These are phyloP conservation scores for Rhyzopertha dominica DNA, from an alignment of 1,140 invertebrate species.

Conservation along the genomic window DNA sequence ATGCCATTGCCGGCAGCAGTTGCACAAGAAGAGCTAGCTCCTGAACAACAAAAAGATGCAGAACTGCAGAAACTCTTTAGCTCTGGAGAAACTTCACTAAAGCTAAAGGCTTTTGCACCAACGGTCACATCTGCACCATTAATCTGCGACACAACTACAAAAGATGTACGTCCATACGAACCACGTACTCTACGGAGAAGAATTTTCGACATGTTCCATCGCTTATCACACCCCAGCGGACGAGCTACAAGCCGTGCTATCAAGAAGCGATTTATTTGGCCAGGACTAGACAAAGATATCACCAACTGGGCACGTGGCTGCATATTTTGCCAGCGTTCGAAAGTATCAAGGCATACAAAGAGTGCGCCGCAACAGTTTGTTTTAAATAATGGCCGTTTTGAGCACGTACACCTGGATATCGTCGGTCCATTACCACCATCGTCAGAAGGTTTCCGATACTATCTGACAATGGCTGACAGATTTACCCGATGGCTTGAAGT, in stretches of 20 bases:
- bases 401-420: slow-evolving; percentile 50
- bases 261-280: slow-evolving; percentile 22
- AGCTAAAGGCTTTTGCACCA: slow-evolving; percentile 10
- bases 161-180: slow-evolving; percentile 25
- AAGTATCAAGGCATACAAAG: slow-evolving; percentile 30
- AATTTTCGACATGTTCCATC: slow-evolving; percentile 23
- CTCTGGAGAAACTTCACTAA: slow-evolving; percentile 14
- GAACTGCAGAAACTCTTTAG: slow-evolving; percentile 7
- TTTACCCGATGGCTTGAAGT: slow-evolving; percentile 48
- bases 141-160: slow-evolving; percentile 22
- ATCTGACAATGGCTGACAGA: slow-evolving; percentile 46
- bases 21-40: not conserved
- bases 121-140: no score
- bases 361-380: slow-evolving; percentile 9
- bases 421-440: slow-evolving; percentile 46
- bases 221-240: slow-evolving; percentile 30
- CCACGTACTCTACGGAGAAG: slow-evolving; percentile 19
- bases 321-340: slow-evolving; percentile 32
- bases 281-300: slow-evolving; percentile 29
- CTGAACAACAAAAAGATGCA: slow-evolving; percentile 4
- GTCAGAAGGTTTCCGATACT: slow-evolving; percentile 37
- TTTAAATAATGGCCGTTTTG: slow-evolving; percentile 13
- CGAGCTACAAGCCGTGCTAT: slow-evolving; percentile 21
- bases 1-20: no score
- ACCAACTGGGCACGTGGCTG: slow-evolving; percentile 24